Evolutionary conservation across 1,140 invertebrate genomes (phyloP), one percentile per base, ranked within the genome.

Genomic region (Uloborus diversus): DNA sequence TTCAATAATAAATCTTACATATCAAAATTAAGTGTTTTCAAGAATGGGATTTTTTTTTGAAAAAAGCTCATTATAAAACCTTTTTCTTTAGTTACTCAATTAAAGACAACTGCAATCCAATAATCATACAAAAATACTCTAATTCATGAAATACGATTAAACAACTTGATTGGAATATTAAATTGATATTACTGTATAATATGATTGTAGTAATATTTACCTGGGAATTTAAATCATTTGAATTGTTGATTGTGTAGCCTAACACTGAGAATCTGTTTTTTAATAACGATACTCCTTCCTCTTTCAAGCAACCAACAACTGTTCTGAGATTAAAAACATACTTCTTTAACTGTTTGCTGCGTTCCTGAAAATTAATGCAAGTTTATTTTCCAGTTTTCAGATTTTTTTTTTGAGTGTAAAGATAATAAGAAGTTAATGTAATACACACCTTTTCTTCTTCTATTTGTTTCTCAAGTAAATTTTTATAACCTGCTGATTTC

Each of bases 191-290:
- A n/a, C n/a, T n/a, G n/a, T n/a, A n/a, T n/a, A n/a, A n/a, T n/a
- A n/a, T n/a, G n/a, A n/a, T n/a, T n/a, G n/a, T n/a, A n/a, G n/a
- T n/a, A n/a, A n/a, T n/a, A n/a, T n/a, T n/a, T n/a, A n/a, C n/a
- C n/a, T n/a, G n/a, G n/a, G n/a, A n/a, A n/a, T n/a, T n/a, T 62
- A 97, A 88, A 86, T 97, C 95, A 35, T 93, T 92, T 0, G 94
- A 93, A 71, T 91, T 92, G 3, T 91, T 92, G 7, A 92, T 91
- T 85, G 94, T 92, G 81, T 97, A 96, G 70, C 93, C 95, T 80
- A 98, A 88, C 86, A 97, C 95, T 79, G 91, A 92, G 91, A 98
- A 94, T 66, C 95, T 89, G n/a, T 92, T 91, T 85, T 96, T 95
- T 9, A 98, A 87, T 49, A 97, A 87, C 25, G 91, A 91, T n/a